Evolutionary conservation across 2,888 invertebrate genomes (phyloP).

Genomic region (Acheta domesticus): DNA sequence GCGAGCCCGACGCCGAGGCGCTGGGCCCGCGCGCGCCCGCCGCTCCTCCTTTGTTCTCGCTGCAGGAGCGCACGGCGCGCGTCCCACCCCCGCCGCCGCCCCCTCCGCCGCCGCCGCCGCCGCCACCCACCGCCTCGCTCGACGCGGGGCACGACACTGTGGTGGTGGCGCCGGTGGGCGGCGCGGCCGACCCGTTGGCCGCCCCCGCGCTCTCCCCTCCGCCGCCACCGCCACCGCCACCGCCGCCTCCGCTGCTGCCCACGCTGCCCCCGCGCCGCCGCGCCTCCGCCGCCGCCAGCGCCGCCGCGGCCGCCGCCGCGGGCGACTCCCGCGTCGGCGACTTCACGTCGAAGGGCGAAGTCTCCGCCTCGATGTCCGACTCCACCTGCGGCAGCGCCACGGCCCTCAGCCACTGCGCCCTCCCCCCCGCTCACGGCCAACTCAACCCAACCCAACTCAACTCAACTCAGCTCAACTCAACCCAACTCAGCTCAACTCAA

Average conservation of each 20-base stretch:
- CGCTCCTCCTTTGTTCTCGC: slow-evolving; percentile 32
- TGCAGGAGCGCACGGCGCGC: slow-evolving; percentile 34
- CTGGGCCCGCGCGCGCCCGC: slow-evolving; percentile 24
- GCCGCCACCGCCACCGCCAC: slow-evolving; percentile 21
- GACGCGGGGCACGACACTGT: not conserved
- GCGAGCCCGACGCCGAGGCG: slow-evolving; percentile 30
- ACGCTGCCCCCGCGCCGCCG: slow-evolving; percentile 43
- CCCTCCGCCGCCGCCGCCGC: slow-evolving; percentile 22
- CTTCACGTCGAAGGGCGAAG: slow-evolving; percentile 58
- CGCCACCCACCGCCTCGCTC: not conserved
- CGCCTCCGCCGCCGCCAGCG: slow-evolving; percentile 32
- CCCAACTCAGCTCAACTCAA: too few species aligned
- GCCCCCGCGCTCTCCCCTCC: not conserved
- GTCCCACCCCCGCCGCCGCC: slow-evolving; percentile 22
- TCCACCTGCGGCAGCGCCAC: slow-evolving; percentile 54
- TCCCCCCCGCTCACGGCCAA: too few species aligned
- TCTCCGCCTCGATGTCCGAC: slow-evolving; percentile 60
- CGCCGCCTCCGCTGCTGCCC: slow-evolving; percentile 4
- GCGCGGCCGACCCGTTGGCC: slow-evolving; percentile 27
- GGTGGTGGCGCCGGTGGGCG: slow-evolving; percentile 34
- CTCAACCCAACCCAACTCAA: too few species aligned
- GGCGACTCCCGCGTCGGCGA: slow-evolving; percentile 51
- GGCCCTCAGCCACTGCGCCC: slow-evolving; percentile 40
- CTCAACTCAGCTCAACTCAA: too few species aligned
- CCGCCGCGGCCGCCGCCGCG: slow-evolving; percentile 37